Base-by-base conservation (phyloP, 2,113 vertebrate species). In the Heterotilapia buettikoferi region DNA sequence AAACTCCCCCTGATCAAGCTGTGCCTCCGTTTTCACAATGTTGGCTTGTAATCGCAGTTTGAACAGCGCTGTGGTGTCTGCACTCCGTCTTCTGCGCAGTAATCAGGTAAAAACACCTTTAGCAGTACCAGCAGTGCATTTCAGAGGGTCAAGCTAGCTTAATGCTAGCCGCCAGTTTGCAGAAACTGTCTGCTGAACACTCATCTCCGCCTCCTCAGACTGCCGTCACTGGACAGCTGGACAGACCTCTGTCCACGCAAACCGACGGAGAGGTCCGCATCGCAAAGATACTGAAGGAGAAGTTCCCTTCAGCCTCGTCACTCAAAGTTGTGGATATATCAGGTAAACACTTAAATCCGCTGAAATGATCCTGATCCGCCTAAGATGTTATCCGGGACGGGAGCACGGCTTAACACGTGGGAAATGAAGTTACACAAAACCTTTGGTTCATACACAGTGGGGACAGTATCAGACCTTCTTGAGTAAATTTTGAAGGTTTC, bases 251-350 rank as follows among this genome's bases (percentile, higher is more conserved):
- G 21, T 88, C 96, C 24, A 95, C 97, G 0, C 95, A 95, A 83
- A 97, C 97, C 0, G 97, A 97, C 2, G 98, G 97, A 81, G 98
- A 99, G 88, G 85, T 93, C 76, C 96, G 91, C 54, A 97, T 99
- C 86, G 88, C 87, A 2, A 86, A 89, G 2, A 80, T 98, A 16
- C 95, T 99, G 36, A 96, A 95, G 84, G 96, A 98, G 73, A 98
- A 97, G 57, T 99, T 99, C 63, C 98, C 98, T 2, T 93, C 11
- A 4, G 98, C 98, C 0, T 94, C 97, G 1, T 93, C 95, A 26
- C 96, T 99, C 52, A 97, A 96, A 90, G 98, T 99, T 4, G 96
- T 97, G 24, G 98, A 99, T 89, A 98, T 99, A 81, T 99, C 98
- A 88, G 98, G 98, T 97, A 93, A 92, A 54, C 12, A 31, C 18